These are phyloP conservation scores for Leucophora obtusa DNA, from an alignment of 2,888 invertebrate species.

Conservation along the genomic window DNA sequence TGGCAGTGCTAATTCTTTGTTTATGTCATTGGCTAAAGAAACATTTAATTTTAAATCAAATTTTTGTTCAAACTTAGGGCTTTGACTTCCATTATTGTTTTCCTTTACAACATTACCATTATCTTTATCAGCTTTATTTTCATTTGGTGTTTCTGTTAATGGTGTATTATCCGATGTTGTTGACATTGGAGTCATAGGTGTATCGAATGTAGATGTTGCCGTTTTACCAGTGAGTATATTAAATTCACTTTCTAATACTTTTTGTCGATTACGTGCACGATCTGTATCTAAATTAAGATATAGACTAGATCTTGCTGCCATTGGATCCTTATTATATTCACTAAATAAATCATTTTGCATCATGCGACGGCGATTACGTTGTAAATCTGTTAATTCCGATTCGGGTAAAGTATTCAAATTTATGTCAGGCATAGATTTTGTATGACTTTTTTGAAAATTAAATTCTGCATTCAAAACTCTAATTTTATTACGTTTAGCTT, in stretches of 20 bases:
- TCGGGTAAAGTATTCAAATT: conserved; percentile 68
- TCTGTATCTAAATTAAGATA: conserved; percentile 71
- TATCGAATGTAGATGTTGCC: conserved; percentile 67
- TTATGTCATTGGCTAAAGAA: conserved; percentile 43
- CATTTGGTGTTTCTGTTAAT: conserved; percentile 32
- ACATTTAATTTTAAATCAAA: conserved; percentile 61
- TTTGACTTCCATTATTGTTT: conserved; percentile 12
- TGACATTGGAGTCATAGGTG: conserved; percentile 71
- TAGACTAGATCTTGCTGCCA: conserved; percentile 65
- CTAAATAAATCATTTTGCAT: conserved; percentile 72
- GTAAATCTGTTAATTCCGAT: conserved; percentile 72
- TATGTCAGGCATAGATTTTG: conserved; percentile 68
- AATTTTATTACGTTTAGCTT: conserved; percentile 82
- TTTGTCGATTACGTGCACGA: conserved; percentile 68
- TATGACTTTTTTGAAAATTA: conserved; percentile 73
- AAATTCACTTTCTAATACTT: conserved; percentile 71
- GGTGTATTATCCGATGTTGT: conserved; percentile 68
- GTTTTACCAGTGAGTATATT: conserved; percentile 67
- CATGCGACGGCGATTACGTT: conserved; percentile 77
- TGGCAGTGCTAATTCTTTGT: background rate
- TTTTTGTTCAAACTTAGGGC: conserved; percentile 24
- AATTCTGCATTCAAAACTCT: conserved; percentile 83
- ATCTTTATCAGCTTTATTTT: conserved; percentile 53
- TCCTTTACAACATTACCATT: conserved; percentile 59
- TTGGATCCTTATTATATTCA: conserved; percentile 67